phyloP scores from a whole-genome alignment of 1,140 invertebrate species.

The Caenorhabditis inopinata region DNA sequence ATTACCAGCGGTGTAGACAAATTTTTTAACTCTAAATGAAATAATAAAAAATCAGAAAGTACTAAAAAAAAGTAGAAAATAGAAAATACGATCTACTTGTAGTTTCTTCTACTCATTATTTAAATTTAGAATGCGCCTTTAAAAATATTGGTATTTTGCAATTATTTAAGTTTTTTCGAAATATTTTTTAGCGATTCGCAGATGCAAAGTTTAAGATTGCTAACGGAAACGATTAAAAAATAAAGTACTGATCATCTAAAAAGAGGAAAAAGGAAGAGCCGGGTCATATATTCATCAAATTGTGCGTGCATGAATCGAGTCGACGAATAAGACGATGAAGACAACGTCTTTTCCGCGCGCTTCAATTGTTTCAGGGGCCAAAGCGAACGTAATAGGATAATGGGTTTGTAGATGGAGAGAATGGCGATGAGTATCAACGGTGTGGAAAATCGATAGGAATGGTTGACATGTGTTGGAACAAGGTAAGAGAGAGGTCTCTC shows the following conservation, averaged over 20 bases:
- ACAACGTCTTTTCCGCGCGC: not conserved
- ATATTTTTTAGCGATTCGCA: not conserved
- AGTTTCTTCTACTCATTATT: no score
- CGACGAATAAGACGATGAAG: no score
- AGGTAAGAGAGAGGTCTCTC: not conserved
- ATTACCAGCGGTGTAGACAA: no score
- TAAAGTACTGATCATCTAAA: not conserved
- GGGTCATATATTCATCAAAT: slow-evolving; percentile 34
- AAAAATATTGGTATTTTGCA: no score
- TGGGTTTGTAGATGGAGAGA: not conserved
- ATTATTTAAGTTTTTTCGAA: not conserved
- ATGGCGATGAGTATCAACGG: not conserved
- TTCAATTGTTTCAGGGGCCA: slow-evolving; percentile 1
- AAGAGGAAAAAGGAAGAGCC: not conserved
- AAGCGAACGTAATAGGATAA: not conserved
- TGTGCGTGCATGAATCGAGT: slow-evolving; percentile 18
- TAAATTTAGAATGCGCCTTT: no score
- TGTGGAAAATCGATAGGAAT: not conserved
- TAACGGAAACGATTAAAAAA: not conserved
- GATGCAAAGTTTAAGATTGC: not conserved
- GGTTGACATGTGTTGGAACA: not conserved
- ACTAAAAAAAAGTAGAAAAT: no score
- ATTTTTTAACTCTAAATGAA: no score
- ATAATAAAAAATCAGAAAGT: no score
- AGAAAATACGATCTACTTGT: no score